These are phyloP conservation scores for Hippoglossus stenolepis DNA, from an alignment of 2,113 vertebrate genomes.

Conservation along the genomic window DNA sequence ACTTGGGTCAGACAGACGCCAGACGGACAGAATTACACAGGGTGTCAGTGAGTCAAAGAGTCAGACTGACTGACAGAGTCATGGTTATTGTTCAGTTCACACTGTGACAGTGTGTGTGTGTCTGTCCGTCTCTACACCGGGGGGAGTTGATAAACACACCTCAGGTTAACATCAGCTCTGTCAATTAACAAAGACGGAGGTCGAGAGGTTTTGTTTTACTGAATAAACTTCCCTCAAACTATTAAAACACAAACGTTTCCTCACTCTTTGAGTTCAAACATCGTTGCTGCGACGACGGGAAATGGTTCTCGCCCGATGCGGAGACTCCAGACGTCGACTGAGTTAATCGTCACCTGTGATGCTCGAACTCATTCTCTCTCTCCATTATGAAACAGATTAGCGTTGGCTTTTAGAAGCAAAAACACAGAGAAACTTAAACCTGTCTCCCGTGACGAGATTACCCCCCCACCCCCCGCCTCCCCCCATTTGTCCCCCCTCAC, in stretches of 20 bases:
- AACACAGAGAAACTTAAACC: slow-evolving; percentile 58
- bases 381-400: slow-evolving; percentile 67
- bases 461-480: neutral
- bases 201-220: too few species aligned
- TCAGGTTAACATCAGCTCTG: too few species aligned
- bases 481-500: neutral
- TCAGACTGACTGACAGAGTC: neutral
- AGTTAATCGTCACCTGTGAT: neutral
- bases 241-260: neutral
- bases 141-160: neutral
- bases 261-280: neutral
- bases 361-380: neutral
- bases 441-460: slow-evolving; percentile 65
- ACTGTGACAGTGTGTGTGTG: neutral
- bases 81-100: neutral
- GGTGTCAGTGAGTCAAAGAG: slow-evolving; percentile 4
- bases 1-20: slow-evolving; percentile 46
- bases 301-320: neutral
- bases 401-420: slow-evolving; percentile 50
- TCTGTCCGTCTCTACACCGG: neutral
- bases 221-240: too few species aligned
- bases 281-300: neutral
- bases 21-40: neutral
- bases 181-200: too few species aligned
- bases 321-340: neutral